phyloP scores from a whole-genome alignment of 2,888 invertebrate species.

The Lasioglossum calceatum region DNA sequence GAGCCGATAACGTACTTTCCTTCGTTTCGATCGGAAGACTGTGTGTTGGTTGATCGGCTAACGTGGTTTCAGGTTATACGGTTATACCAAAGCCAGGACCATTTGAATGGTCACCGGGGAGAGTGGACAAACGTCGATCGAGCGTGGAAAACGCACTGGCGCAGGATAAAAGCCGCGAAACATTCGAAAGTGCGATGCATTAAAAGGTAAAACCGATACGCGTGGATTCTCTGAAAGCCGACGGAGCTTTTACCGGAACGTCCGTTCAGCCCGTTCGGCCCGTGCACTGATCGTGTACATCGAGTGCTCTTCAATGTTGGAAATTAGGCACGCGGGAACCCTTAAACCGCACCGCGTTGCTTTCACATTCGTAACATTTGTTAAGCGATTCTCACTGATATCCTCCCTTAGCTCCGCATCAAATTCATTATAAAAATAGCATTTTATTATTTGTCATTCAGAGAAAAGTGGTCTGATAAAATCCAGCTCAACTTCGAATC shows the following conservation, averaged over 20 bases:
- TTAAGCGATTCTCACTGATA: background rate
- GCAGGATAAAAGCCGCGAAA: conserved; percentile 70
- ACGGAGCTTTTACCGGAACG: conserved; percentile 59
- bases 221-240: conserved; percentile 47
- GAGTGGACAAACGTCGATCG: conserved; percentile 61
- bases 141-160: conserved; percentile 70
- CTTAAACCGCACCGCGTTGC: background rate
- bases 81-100: conserved; percentile 40
- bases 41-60: conserved; percentile 40
- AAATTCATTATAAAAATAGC: background rate
- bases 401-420: background rate
- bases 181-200: conserved; percentile 68
- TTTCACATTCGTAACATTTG: background rate
- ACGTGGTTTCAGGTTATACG: conserved; percentile 57
- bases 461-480: no score
- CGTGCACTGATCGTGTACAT: conserved; percentile 7
- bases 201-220: conserved; percentile 67
- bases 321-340: conserved; percentile 12
- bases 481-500: no score
- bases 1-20: conserved; percentile 49
- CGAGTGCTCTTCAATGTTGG: background rate
- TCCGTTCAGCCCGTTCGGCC: background rate
- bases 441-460: background rate
- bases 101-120: conserved; percentile 42
- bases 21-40: conserved; percentile 41